A percentile compares a stretch with the other conserved stretches of the same genome.
phyloP scores from a whole-genome alignment of 1,140 invertebrate genomes.

The Brachionus rotundiformis region DNA sequence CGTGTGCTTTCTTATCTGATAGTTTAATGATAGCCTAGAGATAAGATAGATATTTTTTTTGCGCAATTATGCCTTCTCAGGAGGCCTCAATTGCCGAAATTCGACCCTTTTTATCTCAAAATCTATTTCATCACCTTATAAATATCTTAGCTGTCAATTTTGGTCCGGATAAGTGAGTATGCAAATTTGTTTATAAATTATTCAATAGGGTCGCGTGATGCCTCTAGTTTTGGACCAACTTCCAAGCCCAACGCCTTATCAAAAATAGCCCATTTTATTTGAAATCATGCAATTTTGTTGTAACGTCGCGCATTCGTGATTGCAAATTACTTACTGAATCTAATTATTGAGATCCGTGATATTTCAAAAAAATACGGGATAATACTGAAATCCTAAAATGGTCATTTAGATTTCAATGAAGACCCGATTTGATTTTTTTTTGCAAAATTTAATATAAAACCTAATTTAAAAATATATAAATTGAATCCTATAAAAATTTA shows the following conservation, averaged over 20 bases:
- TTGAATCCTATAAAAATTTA: constrained; percentile 3
- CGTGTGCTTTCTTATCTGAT: neutral
- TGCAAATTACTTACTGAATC: neutral
- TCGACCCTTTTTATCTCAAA: neutral
- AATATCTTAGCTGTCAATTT: constrained; percentile 1
- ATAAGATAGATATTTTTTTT: neutral
- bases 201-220: constrained; percentile 11
- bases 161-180: constrained; percentile 4
- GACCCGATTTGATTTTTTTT: constrained; percentile 21
- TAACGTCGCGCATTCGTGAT: constrained; percentile 12
- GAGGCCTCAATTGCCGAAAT: neutral
- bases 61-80: neutral
- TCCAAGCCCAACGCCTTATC: neutral
- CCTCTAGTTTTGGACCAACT: neutral
- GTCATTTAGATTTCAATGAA: neutral
- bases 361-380: constrained; percentile 10
- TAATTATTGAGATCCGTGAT: constrained; percentile 3
- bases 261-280: constrained; percentile 45
- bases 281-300: constrained; percentile 42
- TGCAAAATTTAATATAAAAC: constrained; percentile 11
- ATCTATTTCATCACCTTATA: constrained; percentile 30
- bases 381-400: neutral
- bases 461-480: constrained; percentile 38
- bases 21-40: neutral
- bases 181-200: constrained; percentile 33